phyloP scores from a whole-genome alignment of 2,113 vertebrate genomes.

The Caracal caracal region DNA sequence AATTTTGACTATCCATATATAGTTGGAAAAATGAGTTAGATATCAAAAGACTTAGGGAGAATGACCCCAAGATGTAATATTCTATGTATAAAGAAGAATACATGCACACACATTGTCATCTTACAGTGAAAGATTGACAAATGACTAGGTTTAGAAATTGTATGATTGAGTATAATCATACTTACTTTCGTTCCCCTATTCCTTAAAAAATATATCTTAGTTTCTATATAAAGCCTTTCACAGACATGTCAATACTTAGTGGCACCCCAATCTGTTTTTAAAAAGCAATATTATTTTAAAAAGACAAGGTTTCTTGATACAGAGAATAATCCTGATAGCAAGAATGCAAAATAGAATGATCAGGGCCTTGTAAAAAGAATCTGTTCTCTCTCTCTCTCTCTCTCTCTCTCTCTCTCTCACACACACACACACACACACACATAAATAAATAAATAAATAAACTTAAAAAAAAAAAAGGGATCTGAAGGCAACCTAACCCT shows the following conservation, averaged over 20 bases:
- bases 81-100: not conserved
- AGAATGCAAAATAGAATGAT: slow-evolving; percentile 24
- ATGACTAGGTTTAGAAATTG: not conserved
- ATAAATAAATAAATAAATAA: too few relatives aligned
- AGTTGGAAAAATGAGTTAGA: not conserved
- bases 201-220: not conserved
- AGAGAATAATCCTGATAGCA: slow-evolving; percentile 2
- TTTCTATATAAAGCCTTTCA: slow-evolving; percentile 22
- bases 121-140: not conserved
- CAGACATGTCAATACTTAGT: not conserved
- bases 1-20: not conserved
- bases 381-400: not conserved
- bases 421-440: too few relatives aligned
- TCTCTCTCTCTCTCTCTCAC: too few relatives aligned
- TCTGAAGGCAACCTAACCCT: not conserved
- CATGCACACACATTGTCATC: not conserved
- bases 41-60: not conserved
- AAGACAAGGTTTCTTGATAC: not conserved
- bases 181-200: not conserved
- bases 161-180: not conserved
- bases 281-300: slow-evolving; percentile 22
- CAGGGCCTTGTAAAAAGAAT: not conserved
- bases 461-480: not conserved
- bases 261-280: slow-evolving; percentile 5
- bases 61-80: not conserved